These are phyloP conservation scores for Odontocerum albicorne DNA, from an alignment of 2,888 invertebrate species.

Conservation along the genomic window DNA sequence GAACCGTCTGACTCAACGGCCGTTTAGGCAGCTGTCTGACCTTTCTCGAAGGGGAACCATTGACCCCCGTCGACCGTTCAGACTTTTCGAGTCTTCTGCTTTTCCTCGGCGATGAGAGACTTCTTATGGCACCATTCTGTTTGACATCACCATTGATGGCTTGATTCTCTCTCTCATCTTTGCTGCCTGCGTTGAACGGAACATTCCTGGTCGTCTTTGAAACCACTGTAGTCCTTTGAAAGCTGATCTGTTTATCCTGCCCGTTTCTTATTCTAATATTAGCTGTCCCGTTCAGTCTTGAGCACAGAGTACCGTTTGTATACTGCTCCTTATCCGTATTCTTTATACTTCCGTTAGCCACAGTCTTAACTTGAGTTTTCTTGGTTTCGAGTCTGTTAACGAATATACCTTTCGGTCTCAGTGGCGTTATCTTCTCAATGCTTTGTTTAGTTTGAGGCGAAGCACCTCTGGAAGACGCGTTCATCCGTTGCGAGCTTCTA, in stretches of 20 bases:
- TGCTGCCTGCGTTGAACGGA: slow-evolving; percentile 3
- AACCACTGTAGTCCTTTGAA: slow-evolving; percentile 3
- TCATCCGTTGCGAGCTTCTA: slow-evolving; percentile 19
- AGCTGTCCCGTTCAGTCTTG: slow-evolving; percentile 11
- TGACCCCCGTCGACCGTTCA: slow-evolving; percentile 52
- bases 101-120: slow-evolving; percentile 47
- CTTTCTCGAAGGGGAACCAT: slow-evolving; percentile 55
- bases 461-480: slow-evolving; percentile 12
- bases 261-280: slow-evolving; percentile 14
- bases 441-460: slow-evolving; percentile 14
- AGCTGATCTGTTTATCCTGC: slow-evolving; percentile 11
- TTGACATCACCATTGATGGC: slow-evolving; percentile 11
- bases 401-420: slow-evolving; percentile 29
- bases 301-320: slow-evolving; percentile 9
- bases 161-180: slow-evolving; percentile 19
- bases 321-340: slow-evolving; percentile 6
- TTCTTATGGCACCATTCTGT: slow-evolving; percentile 6
- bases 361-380: slow-evolving; percentile 18
- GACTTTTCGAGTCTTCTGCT: slow-evolving; percentile 53
- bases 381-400: slow-evolving; percentile 27
- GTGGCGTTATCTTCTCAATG: slow-evolving; percentile 25
- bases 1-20: slow-evolving; percentile 35
- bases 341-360: slow-evolving; percentile 2
- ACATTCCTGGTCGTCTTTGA: slow-evolving; percentile 11
- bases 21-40: slow-evolving; percentile 45